Conservation (phyloP, 2,888 invertebrate genomes). For the Latrodectus hesperus region DNA sequence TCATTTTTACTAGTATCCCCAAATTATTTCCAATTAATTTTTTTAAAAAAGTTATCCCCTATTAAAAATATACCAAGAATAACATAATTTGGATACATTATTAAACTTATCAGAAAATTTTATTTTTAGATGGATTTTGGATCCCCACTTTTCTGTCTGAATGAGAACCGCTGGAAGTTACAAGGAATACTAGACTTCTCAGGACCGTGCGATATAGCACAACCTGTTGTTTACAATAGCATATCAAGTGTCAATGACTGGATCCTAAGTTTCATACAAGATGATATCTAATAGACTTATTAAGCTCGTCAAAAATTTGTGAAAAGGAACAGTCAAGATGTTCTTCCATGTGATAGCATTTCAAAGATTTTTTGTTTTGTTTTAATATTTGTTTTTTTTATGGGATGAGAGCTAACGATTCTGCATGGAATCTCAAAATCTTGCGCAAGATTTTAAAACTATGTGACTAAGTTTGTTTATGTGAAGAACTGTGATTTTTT, state of each 20-base stretch:
- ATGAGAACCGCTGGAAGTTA: conserved; percentile 45
- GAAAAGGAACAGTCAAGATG: conserved; percentile 20
- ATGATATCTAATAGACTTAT: not conserved
- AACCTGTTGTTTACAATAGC: conserved; percentile 38
- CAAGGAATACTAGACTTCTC: conserved; percentile 40
- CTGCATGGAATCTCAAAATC: not conserved
- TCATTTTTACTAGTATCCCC: too few relatives aligned
- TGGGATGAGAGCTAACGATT: not conserved
- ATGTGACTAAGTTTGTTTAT: not conserved
- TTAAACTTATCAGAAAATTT: too few relatives aligned
- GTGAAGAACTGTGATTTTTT: conserved; percentile 30
- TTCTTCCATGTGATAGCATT: conserved; percentile 27
- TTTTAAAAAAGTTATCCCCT: too few relatives aligned
- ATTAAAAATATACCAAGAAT: too few relatives aligned
- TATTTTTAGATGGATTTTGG: conserved; percentile 47
- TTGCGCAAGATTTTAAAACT: not conserved
- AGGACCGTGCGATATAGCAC: conserved; percentile 28
- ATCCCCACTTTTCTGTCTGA: conserved; percentile 50
- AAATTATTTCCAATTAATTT: too few relatives aligned
- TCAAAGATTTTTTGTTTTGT: conserved; percentile 14
- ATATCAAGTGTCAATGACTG: conserved; percentile 30
- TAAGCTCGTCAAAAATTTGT: not conserved
- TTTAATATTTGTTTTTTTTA: not conserved
- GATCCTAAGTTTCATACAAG: conserved; percentile 15
- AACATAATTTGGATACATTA: too few relatives aligned